These are phyloP conservation scores for Ctenopoma kingsleyae DNA, from an alignment of 2,797 vertebrate species.

Conservation along the genomic window DNA sequence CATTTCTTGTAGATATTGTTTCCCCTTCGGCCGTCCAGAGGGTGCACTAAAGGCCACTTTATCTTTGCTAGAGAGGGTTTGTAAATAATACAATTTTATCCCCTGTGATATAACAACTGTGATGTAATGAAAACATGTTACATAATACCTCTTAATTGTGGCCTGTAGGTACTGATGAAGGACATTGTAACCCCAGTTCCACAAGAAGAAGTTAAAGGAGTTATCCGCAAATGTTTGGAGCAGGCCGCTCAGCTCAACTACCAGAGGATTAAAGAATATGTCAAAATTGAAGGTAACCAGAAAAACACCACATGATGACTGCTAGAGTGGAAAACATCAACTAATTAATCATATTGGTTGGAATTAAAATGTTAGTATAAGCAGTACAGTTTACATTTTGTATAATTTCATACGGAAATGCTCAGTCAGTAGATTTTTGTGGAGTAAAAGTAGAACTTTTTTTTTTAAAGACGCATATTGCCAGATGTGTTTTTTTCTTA, in stretches of 20 bases:
- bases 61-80: conserved; percentile 98
- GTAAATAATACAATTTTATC: conserved; percentile 41
- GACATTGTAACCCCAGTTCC: conserved; percentile 99
- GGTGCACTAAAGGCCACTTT: conserved; percentile 98
- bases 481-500: conserved; percentile 19
- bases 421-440: conserved; percentile 29
- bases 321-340: neutral
- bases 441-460: conserved; percentile 16
- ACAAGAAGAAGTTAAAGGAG: conserved; percentile 98
- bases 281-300: conserved; percentile 97
- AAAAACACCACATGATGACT: conserved; percentile 11
- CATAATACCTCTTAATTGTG: conserved; percentile 21
- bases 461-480: neutral
- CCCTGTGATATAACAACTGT: conserved; percentile 10
- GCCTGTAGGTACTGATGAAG: conserved; percentile 93
- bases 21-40: conserved; percentile 98
- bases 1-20: conserved; percentile 91
- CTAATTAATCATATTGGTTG: neutral
- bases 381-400: conserved; percentile 11
- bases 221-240: conserved; percentile 99
- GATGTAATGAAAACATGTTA: conserved; percentile 16
- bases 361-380: conserved; percentile 14
- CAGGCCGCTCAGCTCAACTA: conserved; percentile 99
- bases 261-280: conserved; percentile 96
- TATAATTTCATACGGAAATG: conserved; percentile 33